phyloP scores from a whole-genome alignment of 2,113 vertebrate species.

The Hydrochoerus hydrochaeris region DNA sequence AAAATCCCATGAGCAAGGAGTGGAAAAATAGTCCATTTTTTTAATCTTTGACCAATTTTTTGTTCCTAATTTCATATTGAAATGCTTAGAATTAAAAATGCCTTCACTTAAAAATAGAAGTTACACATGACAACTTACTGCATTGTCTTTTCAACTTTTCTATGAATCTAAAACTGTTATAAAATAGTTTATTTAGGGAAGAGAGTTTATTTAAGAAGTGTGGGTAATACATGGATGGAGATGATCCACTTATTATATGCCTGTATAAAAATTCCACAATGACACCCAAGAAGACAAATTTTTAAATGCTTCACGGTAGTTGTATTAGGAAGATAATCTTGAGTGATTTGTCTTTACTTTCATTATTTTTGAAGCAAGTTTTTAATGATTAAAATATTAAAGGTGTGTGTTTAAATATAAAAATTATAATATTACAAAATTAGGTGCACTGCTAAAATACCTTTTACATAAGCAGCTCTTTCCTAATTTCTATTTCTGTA shows the following conservation, averaged over 20 bases:
- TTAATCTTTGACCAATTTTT: not conserved
- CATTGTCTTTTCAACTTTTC: not conserved
- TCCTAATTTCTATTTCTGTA: not conserved
- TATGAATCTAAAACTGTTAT: not conserved
- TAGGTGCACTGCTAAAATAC: not conserved
- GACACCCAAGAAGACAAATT: not conserved
- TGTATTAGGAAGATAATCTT: not conserved
- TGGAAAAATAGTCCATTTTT: not conserved
- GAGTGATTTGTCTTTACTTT: not conserved
- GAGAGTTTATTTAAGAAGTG: not conserved
- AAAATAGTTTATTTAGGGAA: not conserved
- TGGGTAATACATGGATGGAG: not conserved
- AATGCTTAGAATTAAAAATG: conserved; percentile 28
- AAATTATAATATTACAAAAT: not conserved
- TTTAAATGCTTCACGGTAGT: not conserved
- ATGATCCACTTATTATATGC: not conserved
- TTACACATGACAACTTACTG: not conserved
- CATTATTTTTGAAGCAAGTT: not conserved
- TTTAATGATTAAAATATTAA: not conserved
- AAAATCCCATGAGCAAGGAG: not conserved
- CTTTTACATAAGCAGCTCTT: not conserved
- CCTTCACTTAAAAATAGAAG: not conserved
- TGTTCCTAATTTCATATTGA: conserved; percentile 28
- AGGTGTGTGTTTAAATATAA: conserved; percentile 5
- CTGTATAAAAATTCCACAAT: not conserved